Evolutionary conservation across 2,797 vertebrate genomes (phyloP), one percentile per base, ranked within the genome.

Genomic region (Margarornis squamiger): DNA sequence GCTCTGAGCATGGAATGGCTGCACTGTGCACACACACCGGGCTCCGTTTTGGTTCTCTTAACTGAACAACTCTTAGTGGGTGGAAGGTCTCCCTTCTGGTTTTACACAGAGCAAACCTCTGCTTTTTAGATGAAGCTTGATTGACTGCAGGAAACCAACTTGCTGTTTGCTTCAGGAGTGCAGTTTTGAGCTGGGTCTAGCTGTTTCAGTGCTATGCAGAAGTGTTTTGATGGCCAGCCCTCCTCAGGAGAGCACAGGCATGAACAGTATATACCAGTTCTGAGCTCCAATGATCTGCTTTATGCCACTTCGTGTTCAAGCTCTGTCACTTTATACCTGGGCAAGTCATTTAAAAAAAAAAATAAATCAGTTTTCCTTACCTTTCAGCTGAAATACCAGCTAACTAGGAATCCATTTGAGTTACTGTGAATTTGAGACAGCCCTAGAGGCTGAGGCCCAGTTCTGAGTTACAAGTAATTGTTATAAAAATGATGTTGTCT

Each of bases 391-490:
- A 57, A 57, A 54, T 34, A 61, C 2, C 32, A 78, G 38, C 30
- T 30, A 36, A 7, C 9, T 23, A 16, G 9, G 18, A 81, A 68
- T 38, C 10, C 51, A 12, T 32, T 36, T 10, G 48, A 57, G 26
- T 57, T 21, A 32, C 0, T 1, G 10, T 18, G 15, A 45, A 9
- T 41, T 20, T 66, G 17, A 70, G 29, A 24, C 2, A 20, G 0
- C 38, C 17, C 7, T 13, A 24, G 30, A 20, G 27, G 16, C 39
- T 52, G 49, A 51, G 38, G 36, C 39, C 45, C 22, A 23, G 38
- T 10, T 29, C 12, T 11, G 13, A 86, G 34, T 46, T 27, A 36
- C 9, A 55, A 26, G 55, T 34, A 17, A 32, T 7, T 14, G 24
- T 65, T 41, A 29, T 3, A 46, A 4, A 32, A 67, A 27, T 10